Evolutionary conservation across 2,888 invertebrate genomes (phyloP).

Genomic region (Drosophila buzzatii): DNA sequence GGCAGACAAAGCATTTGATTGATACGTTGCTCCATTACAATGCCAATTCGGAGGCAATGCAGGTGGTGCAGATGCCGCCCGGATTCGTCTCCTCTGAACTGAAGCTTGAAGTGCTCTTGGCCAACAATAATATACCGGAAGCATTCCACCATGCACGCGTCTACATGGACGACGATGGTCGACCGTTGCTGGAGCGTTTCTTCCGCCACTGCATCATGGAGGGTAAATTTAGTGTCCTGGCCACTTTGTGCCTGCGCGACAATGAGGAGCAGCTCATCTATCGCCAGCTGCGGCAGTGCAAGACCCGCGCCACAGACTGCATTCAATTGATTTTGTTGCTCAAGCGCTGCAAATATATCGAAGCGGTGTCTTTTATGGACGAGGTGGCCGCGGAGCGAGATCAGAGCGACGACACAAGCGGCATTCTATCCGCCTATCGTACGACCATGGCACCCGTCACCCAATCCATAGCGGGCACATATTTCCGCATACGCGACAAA

Average conservation of each 20-base stretch:
- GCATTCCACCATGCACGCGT: slow-evolving; percentile 84
- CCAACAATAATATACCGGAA: slow-evolving; percentile 82
- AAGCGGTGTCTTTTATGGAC: slow-evolving; percentile 83
- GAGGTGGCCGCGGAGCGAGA: slow-evolving; percentile 71
- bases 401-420: slow-evolving; percentile 65
- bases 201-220: slow-evolving; percentile 77
- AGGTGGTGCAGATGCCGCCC: slow-evolving; percentile 75
- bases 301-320: slow-evolving; percentile 74
- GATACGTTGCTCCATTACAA: slow-evolving; percentile 76
- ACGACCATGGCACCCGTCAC: slow-evolving; percentile 83
- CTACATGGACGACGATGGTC: slow-evolving; percentile 71
- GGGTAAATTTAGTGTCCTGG: slow-evolving; percentile 77
- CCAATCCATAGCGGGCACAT: slow-evolving; percentile 80
- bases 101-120: slow-evolving; percentile 80
- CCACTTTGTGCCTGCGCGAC: slow-evolving; percentile 80
- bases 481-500: slow-evolving; percentile 79
- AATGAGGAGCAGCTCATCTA: slow-evolving; percentile 81
- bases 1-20: slow-evolving; percentile 83
- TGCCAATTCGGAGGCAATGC: slow-evolving; percentile 73
- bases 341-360: slow-evolving; percentile 83
- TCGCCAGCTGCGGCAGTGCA: slow-evolving; percentile 74
- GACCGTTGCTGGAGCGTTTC: slow-evolving; percentile 78
- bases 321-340: slow-evolving; percentile 83
- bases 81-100: slow-evolving; percentile 71
- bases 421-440: slow-evolving; percentile 83